phyloP scores from a whole-genome alignment of 2,888 invertebrate genomes.

The Lithophane ornitopus region DNA sequence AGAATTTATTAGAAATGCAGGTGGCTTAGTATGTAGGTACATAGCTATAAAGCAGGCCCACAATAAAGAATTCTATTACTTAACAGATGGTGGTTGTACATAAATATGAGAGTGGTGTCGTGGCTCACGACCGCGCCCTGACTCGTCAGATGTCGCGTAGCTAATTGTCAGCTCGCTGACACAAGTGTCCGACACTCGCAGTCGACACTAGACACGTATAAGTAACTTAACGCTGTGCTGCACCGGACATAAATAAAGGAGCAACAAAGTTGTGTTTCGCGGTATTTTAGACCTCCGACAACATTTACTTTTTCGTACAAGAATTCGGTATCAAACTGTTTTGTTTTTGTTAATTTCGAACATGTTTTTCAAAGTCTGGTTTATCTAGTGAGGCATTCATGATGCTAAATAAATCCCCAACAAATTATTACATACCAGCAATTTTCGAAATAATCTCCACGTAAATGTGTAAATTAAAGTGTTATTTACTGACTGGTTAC shows the following conservation, averaged over 20 bases:
- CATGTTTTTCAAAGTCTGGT: conserved; percentile 38
- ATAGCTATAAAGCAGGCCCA: conserved; percentile 4
- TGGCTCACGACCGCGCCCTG: conserved; percentile 71
- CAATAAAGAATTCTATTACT: conserved; percentile 57
- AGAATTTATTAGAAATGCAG: conserved; percentile 23
- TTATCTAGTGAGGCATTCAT: conserved; percentile 26
- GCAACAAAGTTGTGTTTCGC: conserved; percentile 46
- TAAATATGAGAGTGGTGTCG: conserved; percentile 66
- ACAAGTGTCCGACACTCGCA: conserved; percentile 61
- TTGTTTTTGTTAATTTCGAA: conserved; percentile 47
- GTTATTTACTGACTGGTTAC: conserved; percentile 38
- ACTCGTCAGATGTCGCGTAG: conserved; percentile 68
- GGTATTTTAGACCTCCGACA: conserved; percentile 53
- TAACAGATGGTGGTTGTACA: conserved; percentile 42
- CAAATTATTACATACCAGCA: conserved; percentile 33
- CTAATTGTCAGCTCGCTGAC: conserved; percentile 72
- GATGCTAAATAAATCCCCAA: conserved; percentile 39
- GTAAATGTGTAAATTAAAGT: conserved; percentile 37
- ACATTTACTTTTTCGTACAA: conserved; percentile 50
- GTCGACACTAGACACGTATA: conserved; percentile 61
- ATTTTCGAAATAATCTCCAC: conserved; percentile 37
- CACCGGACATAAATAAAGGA: conserved; percentile 59
- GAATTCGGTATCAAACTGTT: conserved; percentile 46
- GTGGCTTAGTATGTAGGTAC: conserved; percentile 1
- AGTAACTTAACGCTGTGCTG: conserved; percentile 56